Conservation (phyloP, 2,113 vertebrate species). For the Oreochromis aureus region DNA sequence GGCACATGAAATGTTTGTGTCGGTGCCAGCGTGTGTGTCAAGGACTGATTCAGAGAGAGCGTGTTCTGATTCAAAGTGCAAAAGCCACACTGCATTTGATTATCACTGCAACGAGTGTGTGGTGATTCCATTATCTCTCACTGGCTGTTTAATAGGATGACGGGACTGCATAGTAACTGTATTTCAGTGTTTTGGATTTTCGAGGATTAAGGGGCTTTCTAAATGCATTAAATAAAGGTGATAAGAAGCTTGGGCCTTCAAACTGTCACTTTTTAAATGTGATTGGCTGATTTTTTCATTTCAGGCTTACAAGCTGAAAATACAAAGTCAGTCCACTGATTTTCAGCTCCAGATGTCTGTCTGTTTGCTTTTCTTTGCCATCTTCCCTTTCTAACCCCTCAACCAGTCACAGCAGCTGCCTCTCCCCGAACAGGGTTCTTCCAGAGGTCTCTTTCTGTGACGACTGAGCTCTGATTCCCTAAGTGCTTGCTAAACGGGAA, state of each 20-base stretch:
- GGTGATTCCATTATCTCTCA: background rate
- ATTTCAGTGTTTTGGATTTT: background rate
- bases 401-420: background rate
- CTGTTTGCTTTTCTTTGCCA: background rate
- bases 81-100: slow-evolving; percentile 7
- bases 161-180: slow-evolving; percentile 11
- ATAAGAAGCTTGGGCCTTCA: background rate
- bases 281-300: background rate
- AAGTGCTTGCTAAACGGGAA: background rate
- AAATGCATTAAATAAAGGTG: background rate
- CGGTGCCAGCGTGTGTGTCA: background rate
- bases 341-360: background rate
- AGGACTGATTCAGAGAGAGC: background rate
- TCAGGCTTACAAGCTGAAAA: background rate
- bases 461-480: background rate
- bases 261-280: background rate
- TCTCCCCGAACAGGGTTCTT: background rate
- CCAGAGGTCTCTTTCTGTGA: background rate
- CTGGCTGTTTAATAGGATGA: background rate
- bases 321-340: background rate
- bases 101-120: background rate
- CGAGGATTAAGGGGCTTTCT: background rate
- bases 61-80: background rate
- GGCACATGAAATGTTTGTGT: background rate
- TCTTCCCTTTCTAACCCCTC: background rate